Evolutionary conservation across 2,113 vertebrate genomes (phyloP), one percentile per base, ranked within the genome.

Genomic region (Corydoras sp.): DNA sequence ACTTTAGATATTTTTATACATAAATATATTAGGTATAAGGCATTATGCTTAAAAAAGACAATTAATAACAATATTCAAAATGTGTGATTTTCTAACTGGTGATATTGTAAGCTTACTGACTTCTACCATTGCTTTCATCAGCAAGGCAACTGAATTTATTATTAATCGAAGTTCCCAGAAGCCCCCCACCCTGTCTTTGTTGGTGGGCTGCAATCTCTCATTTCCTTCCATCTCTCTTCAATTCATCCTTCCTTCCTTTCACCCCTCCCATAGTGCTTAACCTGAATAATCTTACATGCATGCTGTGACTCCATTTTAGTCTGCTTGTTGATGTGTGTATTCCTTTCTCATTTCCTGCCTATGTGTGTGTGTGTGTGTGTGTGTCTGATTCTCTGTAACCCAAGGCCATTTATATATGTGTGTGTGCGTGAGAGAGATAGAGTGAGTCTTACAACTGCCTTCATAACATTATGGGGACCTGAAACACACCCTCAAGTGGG

Each of bases 181-280:
- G 2, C 24, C 5, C 56, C 11, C 56, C 3, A 48, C 8, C 50
- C 35, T 31, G 1, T 76, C 43, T 18, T 79, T 85, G 85, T 84
- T 86, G 79, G 88, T 90, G 81, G 79, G 53, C 71, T 77, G 83
- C 85, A 89, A 92, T 91, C 91, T 91, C 91, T 88, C 83, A 85
- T 87, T 88, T 89, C 88, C 88, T 86, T 83, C 81, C 84, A 81
- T 76, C 71, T 58, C 70, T 71, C 89, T 91, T 90, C 92, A 91
- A 91, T 90, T 82, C 86, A 84, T 86, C 85, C 85, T 88, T 90
- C 86, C 86, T 88, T 88, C 87, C 87, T 87, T 85, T 81, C 85
- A 81, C 76, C 73, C 55, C 62, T 71, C 72, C 86, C 86, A 82
- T 75, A 64, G 56, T 61, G 53, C 64, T 68, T 78, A 71, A 78